These are phyloP conservation scores for Iselma pallidipennis DNA, from an alignment of 2,888 invertebrate genomes.

Conservation along the genomic window DNA sequence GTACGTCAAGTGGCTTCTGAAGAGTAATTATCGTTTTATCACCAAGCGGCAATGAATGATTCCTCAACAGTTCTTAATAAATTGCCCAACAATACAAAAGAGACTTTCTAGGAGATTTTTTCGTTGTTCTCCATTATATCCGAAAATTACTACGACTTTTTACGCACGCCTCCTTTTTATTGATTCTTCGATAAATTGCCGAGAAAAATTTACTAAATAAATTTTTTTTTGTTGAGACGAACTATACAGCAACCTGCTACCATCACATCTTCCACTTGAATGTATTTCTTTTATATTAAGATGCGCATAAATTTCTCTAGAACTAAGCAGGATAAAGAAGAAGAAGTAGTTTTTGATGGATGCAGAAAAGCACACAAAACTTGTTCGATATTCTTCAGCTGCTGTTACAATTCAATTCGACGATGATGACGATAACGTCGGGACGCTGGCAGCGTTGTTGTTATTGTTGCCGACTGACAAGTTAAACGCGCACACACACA, in stretches of 20 bases:
- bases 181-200: neutral
- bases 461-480: neutral
- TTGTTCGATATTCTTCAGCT: constrained; percentile 23
- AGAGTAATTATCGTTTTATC: constrained; percentile 1
- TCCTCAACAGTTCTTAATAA: neutral
- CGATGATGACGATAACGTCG: constrained; percentile 15
- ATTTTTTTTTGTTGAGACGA: neutral
- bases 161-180: neutral
- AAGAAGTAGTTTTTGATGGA: constrained; percentile 19
- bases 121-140: neutral
- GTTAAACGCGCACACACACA: neutral
- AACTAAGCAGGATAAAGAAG: constrained; percentile 16
- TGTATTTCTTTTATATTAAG: neutral
- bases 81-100: neutral
- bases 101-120: neutral
- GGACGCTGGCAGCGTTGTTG: neutral
- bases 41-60: neutral
- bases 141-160: too few relatives aligned
- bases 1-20: neutral
- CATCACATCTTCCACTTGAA: neutral
- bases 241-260: neutral
- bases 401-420: constrained; percentile 19
- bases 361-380: constrained; percentile 9
- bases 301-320: constrained; percentile 20
- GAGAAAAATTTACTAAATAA: neutral